phyloP scores from a whole-genome alignment of 1,140 invertebrate genomes.

The Leptinotarsa lineolata region DNA sequence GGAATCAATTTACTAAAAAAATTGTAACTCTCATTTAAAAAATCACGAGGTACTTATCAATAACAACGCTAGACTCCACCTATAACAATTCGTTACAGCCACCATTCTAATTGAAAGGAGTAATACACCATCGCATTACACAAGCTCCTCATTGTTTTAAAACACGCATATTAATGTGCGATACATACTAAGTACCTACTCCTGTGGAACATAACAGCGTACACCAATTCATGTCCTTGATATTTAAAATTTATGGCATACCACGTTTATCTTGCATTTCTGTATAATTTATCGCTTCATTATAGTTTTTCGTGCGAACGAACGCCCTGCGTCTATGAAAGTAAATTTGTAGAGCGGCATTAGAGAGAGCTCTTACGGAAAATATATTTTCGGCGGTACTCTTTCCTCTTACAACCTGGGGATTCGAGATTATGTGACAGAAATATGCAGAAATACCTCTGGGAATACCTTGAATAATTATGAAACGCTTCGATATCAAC shows the following conservation, averaged over 20 bases:
- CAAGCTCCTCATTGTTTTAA: constrained; percentile 17
- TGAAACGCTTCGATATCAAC: too few relatives aligned
- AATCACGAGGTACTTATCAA: too few relatives aligned
- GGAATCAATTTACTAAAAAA: too few relatives aligned
- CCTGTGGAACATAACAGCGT: constrained; percentile 19
- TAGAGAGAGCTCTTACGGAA: background rate
- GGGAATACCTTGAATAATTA: too few relatives aligned
- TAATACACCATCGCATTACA: constrained; percentile 14
- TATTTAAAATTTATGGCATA: constrained; percentile 27
- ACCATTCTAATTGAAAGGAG: constrained; percentile 16
- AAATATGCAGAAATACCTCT: background rate
- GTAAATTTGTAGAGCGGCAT: background rate
- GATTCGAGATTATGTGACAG: background rate
- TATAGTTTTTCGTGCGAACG: constrained; percentile 26
- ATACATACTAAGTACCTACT: constrained; percentile 15
- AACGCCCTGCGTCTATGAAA: background rate
- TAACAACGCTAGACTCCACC: background rate
- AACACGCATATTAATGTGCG: constrained; percentile 25
- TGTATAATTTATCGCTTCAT: constrained; percentile 30
- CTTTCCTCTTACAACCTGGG: background rate
- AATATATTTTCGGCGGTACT: background rate
- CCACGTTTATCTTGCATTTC: constrained; percentile 24
- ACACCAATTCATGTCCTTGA: constrained; percentile 27
- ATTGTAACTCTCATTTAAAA: too few relatives aligned
- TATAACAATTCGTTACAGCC: background rate